These are phyloP conservation scores for Podarcis raffonei DNA, from an alignment of 2,113 vertebrate species.

Conservation along the genomic window DNA sequence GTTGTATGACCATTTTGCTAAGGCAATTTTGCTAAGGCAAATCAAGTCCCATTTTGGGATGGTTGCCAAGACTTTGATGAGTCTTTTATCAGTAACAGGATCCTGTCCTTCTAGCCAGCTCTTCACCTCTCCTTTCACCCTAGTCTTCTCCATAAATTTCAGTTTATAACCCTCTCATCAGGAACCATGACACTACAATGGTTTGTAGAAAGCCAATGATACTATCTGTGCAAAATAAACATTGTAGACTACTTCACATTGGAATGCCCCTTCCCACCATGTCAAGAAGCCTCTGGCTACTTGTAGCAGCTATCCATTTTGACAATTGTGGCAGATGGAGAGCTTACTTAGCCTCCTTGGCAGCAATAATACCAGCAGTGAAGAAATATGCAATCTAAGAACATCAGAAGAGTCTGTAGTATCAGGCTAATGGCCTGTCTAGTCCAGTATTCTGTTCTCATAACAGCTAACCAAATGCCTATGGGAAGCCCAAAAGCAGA, in stretches of 20 bases:
- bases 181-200: not conserved
- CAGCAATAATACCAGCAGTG: not conserved
- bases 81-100: not conserved
- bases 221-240: not conserved
- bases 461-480: too few relatives aligned
- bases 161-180: conserved; percentile 3
- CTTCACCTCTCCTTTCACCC: not conserved
- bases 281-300: not conserved
- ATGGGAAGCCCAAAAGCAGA: too few relatives aligned
- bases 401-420: too few relatives aligned
- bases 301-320: not conserved
- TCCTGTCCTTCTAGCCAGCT: not conserved
- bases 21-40: not conserved
- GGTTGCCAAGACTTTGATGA: not conserved
- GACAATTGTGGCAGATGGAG: not conserved
- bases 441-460: too few relatives aligned
- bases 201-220: not conserved
- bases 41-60: not conserved
- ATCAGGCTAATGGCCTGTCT: too few relatives aligned
- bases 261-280: not conserved
- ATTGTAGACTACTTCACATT: not conserved
- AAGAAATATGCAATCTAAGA: not conserved
- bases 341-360: not conserved
- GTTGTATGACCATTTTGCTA: not conserved
- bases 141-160: not conserved